Evolutionary conservation across 2,888 invertebrate species (phyloP), one percentile per base, ranked within the genome.

Genomic region (Drosophila niveifrons): DNA sequence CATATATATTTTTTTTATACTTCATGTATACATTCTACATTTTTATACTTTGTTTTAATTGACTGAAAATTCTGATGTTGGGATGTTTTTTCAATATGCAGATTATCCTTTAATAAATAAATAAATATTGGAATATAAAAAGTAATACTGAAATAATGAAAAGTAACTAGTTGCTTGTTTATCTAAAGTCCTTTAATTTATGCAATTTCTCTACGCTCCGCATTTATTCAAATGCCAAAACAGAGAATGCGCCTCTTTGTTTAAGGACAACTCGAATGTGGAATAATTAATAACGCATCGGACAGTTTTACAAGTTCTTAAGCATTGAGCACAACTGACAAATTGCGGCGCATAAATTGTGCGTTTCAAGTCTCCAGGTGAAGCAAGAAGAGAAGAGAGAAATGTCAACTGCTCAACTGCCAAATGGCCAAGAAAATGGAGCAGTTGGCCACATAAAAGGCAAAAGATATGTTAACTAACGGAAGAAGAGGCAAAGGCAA

Each of bases 301-400:
- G 34, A 39, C 52, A 36, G 23, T 34, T 23, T 17, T 34, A 18
- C 4, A 15, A 31, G 10, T 44, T 41, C 13, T 29, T 62, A 3
- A 46, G 29, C 18, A 75, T 79, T 75, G 82, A 75, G 76, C 79
- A 61, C 72, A 83, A 75, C 68, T 86, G 88, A 85, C 88, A 88
- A 85, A 85, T 85, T 88, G 78, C 34, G 57, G 59, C 57, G 65
- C 55, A 88, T 88, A 79, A 88, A 88, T 88, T 44, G 34, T 46
- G 47, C 2, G n/a, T 18, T 6, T 23, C 51, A 61, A 41, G 29
- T 13, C 10, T 23, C 51, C 66, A 41, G 29, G 17, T 36, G 59
- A 55, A 61, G 55, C 52, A 62, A 28, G 59, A 17, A 56, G 63
- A 23, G 59, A 15, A 44, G 36, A 36, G 36, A 36, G 36, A 67